Evolutionary conservation across 2,888 invertebrate genomes (phyloP).

Genomic region (Acrocera orbiculus): DNA sequence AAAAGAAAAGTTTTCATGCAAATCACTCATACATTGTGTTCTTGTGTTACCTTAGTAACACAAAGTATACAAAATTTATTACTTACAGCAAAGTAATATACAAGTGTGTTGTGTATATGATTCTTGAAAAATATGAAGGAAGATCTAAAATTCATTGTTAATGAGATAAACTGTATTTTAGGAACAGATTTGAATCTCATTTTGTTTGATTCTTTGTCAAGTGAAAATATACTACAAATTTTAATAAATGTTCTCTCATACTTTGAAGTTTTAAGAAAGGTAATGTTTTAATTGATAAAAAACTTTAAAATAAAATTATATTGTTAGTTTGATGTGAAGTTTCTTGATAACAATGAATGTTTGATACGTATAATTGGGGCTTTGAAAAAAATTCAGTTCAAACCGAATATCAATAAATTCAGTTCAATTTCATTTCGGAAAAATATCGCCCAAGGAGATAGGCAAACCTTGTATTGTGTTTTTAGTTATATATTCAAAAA

Average conservation of each 20-base stretch:
- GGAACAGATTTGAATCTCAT: conserved; percentile 62
- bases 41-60: too few relatives aligned
- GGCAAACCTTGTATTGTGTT: conserved; percentile 56
- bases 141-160: conserved; percentile 49
- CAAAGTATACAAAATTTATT: too few relatives aligned
- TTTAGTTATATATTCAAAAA: conserved; percentile 63
- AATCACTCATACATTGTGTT: too few relatives aligned
- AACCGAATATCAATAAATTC: conserved; percentile 37
- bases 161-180: conserved; percentile 53
- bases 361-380: conserved; percentile 52
- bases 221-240: conserved; percentile 58
- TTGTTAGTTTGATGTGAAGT: conserved; percentile 45
- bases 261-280: conserved; percentile 49
- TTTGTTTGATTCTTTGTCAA: conserved; percentile 63
- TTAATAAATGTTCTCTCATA: conserved; percentile 57
- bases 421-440: conserved; percentile 30
- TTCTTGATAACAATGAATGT: conserved; percentile 59
- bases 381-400: conserved; percentile 62
- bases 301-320: not conserved
- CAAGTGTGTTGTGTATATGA: too few relatives aligned
- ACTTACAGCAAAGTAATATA: too few relatives aligned
- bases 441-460: conserved; percentile 44
- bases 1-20: too few relatives aligned
- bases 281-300: conserved; percentile 15
- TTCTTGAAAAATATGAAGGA: conserved; percentile 39